Evolutionary conservation across 2,113 vertebrate genomes (phyloP).

Genomic region (Syngnathus typhle): DNA sequence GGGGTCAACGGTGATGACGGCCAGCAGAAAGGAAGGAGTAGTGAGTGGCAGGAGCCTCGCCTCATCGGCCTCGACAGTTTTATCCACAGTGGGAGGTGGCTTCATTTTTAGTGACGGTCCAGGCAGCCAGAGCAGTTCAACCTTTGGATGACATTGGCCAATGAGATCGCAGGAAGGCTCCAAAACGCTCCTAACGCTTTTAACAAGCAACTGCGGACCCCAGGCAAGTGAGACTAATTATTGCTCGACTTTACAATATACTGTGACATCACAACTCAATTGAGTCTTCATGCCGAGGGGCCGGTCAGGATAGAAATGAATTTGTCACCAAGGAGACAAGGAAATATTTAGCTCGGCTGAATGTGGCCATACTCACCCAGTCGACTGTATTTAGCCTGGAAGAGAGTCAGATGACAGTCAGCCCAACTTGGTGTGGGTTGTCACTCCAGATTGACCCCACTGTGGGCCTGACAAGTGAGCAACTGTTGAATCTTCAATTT

Average conservation of each 20-base stretch:
- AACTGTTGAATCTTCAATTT: too few relatives aligned
- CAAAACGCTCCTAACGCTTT: constrained; percentile 6
- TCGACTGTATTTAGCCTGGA: constrained; percentile 22
- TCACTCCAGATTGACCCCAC: neutral
- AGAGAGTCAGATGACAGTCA: constrained; percentile 16
- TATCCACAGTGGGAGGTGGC: constrained; percentile 34
- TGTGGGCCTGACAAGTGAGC: neutral
- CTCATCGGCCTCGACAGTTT: constrained; percentile 17
- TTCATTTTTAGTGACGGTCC: constrained; percentile 24
- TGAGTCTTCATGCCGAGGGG: constrained; percentile 14
- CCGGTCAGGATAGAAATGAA: constrained; percentile 45
- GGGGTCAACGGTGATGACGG: neutral
- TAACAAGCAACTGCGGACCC: constrained; percentile 17
- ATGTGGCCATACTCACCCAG: constrained; percentile 14
- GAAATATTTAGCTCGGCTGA: constrained; percentile 55
- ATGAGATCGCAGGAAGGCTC: constrained; percentile 13
- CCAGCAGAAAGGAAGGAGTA: constrained; percentile 14
- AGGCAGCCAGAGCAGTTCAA: constrained; percentile 18
- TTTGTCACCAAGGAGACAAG: constrained; percentile 52
- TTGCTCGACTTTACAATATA: constrained; percentile 10
- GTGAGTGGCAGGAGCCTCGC: constrained; percentile 25
- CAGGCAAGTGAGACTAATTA: constrained; percentile 4
- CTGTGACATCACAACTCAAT: constrained; percentile 18
- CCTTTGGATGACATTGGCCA: neutral
- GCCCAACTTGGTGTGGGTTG: neutral